A percentile compares a stretch with the other conserved stretches of the same genome.
Evolutionary conservation across 2,888 invertebrate genomes (phyloP).

Genomic region (Allophyes oxyacanthae): DNA sequence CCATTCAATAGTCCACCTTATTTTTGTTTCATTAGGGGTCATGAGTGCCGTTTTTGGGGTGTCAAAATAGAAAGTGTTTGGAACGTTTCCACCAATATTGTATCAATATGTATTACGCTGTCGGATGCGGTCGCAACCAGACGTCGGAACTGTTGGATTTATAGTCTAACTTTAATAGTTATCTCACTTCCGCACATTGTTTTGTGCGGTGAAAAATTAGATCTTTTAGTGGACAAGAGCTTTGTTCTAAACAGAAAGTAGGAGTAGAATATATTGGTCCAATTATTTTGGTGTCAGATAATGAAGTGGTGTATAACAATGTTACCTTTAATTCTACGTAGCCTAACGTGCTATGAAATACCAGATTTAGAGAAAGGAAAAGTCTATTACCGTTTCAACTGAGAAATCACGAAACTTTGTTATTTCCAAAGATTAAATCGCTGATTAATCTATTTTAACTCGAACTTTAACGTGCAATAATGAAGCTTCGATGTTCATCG

Average conservation of each 20-base stretch:
- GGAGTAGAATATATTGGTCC: slow-evolving; percentile 18
- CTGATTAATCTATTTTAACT: slow-evolving; percentile 21
- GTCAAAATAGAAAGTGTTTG: slow-evolving; percentile 47
- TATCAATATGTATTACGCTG: slow-evolving; percentile 81
- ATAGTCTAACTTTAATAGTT: slow-evolving; percentile 78
- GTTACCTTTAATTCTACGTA: too few species aligned
- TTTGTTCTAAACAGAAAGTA: slow-evolving; percentile 31
- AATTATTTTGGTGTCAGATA: slow-evolving; percentile 32
- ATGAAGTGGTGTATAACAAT: background rate
- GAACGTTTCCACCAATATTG: slow-evolving; percentile 70
- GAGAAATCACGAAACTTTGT: slow-evolving; percentile 9
- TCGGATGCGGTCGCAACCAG: slow-evolving; percentile 75
- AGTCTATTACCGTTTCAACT: slow-evolving; percentile 31
- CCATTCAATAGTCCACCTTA: slow-evolving; percentile 60
- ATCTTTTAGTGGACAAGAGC: slow-evolving; percentile 47
- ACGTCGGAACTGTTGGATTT: slow-evolving; percentile 77
- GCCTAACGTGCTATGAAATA: too few species aligned
- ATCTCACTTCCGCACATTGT: slow-evolving; percentile 64
- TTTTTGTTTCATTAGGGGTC: background rate
- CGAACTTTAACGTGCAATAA: slow-evolving; percentile 14
- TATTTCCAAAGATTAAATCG: slow-evolving; percentile 17
- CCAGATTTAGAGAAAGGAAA: background rate
- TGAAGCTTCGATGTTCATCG: slow-evolving; percentile 29
- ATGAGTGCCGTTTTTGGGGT: slow-evolving; percentile 2
- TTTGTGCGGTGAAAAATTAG: slow-evolving; percentile 55